Evolutionary conservation across 2,797 vertebrate genomes (phyloP), one percentile per base, ranked within the genome.

Genomic region (Eospalax fontanierii): DNA sequence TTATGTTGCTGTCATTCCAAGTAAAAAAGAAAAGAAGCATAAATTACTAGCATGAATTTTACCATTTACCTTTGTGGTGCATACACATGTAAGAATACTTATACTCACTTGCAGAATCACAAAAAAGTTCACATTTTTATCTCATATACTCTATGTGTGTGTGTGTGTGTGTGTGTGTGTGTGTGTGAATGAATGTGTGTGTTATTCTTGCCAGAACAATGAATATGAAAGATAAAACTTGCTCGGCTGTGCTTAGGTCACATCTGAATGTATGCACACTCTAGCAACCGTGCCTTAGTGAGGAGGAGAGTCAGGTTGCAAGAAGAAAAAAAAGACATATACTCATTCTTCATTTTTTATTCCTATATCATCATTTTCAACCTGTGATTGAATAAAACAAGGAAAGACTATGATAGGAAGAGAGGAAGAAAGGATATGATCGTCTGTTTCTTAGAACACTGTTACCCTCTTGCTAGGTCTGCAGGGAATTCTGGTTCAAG

Each of bases 11-110:
- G 19, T 5, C 68, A 14, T 82, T 93, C 16, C 15, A 24, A 84
- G 15, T 33, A 50, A 87, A 89, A 22, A 71, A 18, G 33, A 54
- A 90, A 85, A 33, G 43, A 70, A 68, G 54, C 59, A 46, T 73
- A 76, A 65, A 40, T 83, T 54, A 78, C 50, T 63, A 66, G 14
- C 24, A 21, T 92, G 30, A 79, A 43, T 89, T 76, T 92, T 80
- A 9, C 15, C 57, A 18, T 87, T 50, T 30, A 11, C 33, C 12
- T 97, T 93, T 89, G 46, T 11, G 66, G 11, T 35, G 0, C 43
- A 61, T 79, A 30, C 26, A 80, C 71, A 40, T 59, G 22, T 7
- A 22, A 90, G n/a, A 75, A 46, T 12, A 63, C 33, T 9, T 33
- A 26, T 54, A 19, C n/a, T 57, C 30, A 6, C 18, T 59, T 81